A percentile compares a stretch with the other conserved stretches of the same genome.
Conservation (phyloP, 2,797 vertebrate genomes). For the Enteromius viviparus region DNA sequence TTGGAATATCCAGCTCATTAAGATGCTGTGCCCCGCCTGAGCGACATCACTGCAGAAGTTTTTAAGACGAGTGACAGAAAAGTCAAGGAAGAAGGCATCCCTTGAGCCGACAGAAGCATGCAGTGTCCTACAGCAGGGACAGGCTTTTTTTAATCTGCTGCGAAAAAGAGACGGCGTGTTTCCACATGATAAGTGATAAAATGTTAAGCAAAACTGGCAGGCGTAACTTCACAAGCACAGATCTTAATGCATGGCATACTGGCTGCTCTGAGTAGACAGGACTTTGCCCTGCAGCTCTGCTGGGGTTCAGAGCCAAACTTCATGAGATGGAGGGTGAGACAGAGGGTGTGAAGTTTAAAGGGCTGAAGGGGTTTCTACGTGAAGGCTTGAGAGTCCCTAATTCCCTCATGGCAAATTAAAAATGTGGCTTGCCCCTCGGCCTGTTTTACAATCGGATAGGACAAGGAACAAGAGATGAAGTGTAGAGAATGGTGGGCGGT, state of each 20-base stretch:
- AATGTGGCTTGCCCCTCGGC: constrained; percentile 13
- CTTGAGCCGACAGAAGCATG: constrained; percentile 19
- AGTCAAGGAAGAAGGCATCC: constrained; percentile 35
- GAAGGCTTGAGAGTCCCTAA: not conserved
- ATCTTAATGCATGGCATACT: constrained; percentile 20
- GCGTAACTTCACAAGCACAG: constrained; percentile 29
- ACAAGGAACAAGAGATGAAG: not conserved
- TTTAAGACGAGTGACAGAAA: constrained; percentile 18
- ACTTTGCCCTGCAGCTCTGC: constrained; percentile 36
- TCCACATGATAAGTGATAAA: constrained; percentile 45
- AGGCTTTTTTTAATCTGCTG: constrained; percentile 30
- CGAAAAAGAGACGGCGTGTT: not conserved
- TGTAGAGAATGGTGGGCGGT: not conserved
- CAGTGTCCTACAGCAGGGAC: constrained; percentile 3
- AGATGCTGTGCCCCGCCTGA: constrained; percentile 2
- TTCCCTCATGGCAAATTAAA: constrained; percentile 39
- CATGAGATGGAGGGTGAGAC: constrained; percentile 29
- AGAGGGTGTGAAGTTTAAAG: constrained; percentile 42
- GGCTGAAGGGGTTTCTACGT: constrained; percentile 15
- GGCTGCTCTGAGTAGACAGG: constrained; percentile 28
- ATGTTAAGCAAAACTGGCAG: constrained; percentile 40
- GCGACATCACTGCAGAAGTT: constrained; percentile 20
- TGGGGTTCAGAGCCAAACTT: constrained; percentile 27
- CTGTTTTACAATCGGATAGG: constrained; percentile 16
- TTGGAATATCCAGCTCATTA: constrained; percentile 16